These are phyloP conservation scores for Mythimna loreyi DNA, from an alignment of 2,888 invertebrate genomes.

Conservation along the genomic window DNA sequence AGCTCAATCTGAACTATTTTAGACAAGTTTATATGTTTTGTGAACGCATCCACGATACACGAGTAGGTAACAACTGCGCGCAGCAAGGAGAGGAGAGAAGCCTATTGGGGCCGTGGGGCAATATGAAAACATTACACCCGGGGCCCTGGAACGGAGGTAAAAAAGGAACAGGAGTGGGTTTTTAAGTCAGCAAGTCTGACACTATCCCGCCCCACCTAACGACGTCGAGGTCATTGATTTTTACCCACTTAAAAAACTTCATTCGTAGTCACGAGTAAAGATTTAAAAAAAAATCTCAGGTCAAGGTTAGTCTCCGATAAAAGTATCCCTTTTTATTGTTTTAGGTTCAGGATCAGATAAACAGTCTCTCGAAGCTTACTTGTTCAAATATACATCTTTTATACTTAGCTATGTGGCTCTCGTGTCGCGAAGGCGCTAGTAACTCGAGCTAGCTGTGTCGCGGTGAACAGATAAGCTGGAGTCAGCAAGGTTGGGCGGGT, in stretches of 20 bases:
- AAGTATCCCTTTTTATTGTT: constrained; percentile 51
- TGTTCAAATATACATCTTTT: constrained; percentile 36
- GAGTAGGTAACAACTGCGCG: too few relatives aligned
- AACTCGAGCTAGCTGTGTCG: background rate
- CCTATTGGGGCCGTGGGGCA: too few relatives aligned
- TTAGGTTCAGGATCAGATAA: constrained; percentile 57
- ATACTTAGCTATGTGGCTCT: constrained; percentile 7
- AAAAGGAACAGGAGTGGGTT: too few relatives aligned
- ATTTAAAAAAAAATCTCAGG: background rate
- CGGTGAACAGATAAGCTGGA: background rate
- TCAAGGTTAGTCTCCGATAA: constrained; percentile 38
- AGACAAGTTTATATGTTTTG: constrained; percentile 2
- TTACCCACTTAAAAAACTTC: too few relatives aligned
- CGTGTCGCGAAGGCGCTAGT: background rate
- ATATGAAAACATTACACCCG: too few relatives aligned
- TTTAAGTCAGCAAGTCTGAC: too few relatives aligned
- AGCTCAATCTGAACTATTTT: constrained; percentile 14
- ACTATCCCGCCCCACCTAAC: too few relatives aligned
- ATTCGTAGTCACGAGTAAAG: too few relatives aligned
- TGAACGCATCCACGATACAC: too few relatives aligned
- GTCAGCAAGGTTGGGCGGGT: constrained; percentile 2
- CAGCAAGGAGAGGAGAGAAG: too few relatives aligned
- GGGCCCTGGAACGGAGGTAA: too few relatives aligned
- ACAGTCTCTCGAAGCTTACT: constrained; percentile 38
- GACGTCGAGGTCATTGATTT: too few relatives aligned